Conservation (phyloP, 53 echinoderm and acorn worm genomes). For the Echinometra lucunter region DNA sequence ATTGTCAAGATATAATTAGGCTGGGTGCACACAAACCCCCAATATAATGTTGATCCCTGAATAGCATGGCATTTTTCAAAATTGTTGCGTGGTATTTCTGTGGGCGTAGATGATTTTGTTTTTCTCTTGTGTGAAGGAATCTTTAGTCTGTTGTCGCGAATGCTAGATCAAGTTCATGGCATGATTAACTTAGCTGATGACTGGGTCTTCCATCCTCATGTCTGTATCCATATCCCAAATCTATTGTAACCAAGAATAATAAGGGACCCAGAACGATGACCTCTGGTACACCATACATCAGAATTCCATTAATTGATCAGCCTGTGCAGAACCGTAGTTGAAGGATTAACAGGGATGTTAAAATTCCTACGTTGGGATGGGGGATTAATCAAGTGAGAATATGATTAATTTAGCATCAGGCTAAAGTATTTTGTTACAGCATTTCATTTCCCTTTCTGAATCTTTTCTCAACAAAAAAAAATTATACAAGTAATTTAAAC, state of each 20-base stretch:
- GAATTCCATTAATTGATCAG: constrained; percentile 6
- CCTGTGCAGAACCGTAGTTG: background rate
- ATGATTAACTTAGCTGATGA: constrained; percentile 5
- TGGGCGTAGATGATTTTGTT: background rate
- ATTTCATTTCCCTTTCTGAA: background rate
- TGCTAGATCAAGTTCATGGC: constrained; percentile 18
- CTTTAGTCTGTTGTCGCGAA: background rate
- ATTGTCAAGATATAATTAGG: too few relatives aligned
- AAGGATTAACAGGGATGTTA: constrained; percentile 21
- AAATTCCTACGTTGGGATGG: constrained; percentile 6
- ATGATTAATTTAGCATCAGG: constrained; percentile 38
- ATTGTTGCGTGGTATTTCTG: background rate
- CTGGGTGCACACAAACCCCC: too few relatives aligned
- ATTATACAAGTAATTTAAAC: too few relatives aligned
- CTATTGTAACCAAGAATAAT: constrained; percentile 15
- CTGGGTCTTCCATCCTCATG: background rate
- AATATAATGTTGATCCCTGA: too few relatives aligned
- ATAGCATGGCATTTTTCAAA: too few relatives aligned
- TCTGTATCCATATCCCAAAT: background rate
- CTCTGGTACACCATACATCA: background rate
- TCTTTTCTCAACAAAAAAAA: background rate
- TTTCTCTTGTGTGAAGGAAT: background rate
- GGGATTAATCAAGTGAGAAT: constrained; percentile 33
- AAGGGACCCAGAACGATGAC: constrained; percentile 1
- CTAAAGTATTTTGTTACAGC: background rate